A percentile compares a stretch with the other conserved stretches of the same genome.
These are phyloP conservation scores for Metridium senile DNA, from an alignment of 92 coral and sea anemone species.

Conservation along the genomic window DNA sequence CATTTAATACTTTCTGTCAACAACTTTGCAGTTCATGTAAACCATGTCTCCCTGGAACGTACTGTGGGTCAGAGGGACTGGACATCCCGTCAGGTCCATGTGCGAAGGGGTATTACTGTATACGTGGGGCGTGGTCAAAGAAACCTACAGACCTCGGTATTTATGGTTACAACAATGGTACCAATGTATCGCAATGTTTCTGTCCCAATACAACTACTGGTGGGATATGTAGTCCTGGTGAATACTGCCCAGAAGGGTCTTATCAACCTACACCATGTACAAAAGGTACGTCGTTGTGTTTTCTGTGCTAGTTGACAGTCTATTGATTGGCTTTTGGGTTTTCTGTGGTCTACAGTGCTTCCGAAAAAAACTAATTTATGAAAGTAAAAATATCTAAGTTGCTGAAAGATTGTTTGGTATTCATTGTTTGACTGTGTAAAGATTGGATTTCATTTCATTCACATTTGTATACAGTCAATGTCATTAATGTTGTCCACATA, in stretches of 20 bases:
- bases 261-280: conserved; percentile 86
- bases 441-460: no score
- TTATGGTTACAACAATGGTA: conserved; percentile 63
- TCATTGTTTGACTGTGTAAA: no score
- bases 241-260: conserved; percentile 90
- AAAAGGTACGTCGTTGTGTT: conserved; percentile 69
- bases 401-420: no score
- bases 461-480: no score
- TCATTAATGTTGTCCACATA: no score
- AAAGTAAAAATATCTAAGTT: no score
- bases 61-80: conserved; percentile 84
- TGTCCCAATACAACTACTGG: conserved; percentile 97
- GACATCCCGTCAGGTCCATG: conserved; percentile 79
- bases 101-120: conserved; percentile 88
- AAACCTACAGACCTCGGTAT: conserved; percentile 79
- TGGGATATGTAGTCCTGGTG: conserved; percentile 89
- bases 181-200: conserved; percentile 76
- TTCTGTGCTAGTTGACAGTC: background rate
- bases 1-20: no score
- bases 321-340: no score
- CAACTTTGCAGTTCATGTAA: conserved; percentile 72
- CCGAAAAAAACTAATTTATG: no score
- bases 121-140: conserved; percentile 83
- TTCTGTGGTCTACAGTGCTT: no score
- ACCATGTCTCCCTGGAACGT: conserved; percentile 85